phyloP scores from a whole-genome alignment of 2,888 invertebrate genomes.

The Endomychus coccineus region DNA sequence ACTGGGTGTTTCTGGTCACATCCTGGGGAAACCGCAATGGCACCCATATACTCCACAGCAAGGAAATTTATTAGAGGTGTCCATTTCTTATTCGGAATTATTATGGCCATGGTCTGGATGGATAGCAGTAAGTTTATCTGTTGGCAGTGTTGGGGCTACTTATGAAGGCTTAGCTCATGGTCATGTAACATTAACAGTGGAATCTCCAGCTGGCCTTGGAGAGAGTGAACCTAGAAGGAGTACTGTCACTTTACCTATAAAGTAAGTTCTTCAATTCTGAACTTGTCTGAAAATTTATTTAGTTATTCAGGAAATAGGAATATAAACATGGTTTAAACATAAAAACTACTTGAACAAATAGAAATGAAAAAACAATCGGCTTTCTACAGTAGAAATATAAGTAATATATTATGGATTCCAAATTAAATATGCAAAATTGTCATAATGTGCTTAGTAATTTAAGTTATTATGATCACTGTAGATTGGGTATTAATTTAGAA shows the following conservation, averaged over 20 bases:
- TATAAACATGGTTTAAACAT: no score
- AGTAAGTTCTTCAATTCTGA: constrained; percentile 27
- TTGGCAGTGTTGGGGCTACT: constrained; percentile 54
- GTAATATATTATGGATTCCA: no score
- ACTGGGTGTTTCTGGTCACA: constrained; percentile 79
- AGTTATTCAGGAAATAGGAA: no score
- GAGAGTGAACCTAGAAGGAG: constrained; percentile 51
- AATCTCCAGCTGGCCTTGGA: constrained; percentile 64
- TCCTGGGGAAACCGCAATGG: constrained; percentile 70
- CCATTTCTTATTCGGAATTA: constrained; percentile 68
- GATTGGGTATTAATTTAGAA: no score
- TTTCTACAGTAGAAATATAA: no score
- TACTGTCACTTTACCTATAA: constrained; percentile 55
- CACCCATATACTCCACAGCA: constrained; percentile 78
- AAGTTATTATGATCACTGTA: no score
- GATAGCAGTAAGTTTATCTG: constrained; percentile 73
- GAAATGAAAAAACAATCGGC: no score
- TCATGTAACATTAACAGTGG: constrained; percentile 72
- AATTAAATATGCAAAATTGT: no score
- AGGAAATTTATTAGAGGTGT: constrained; percentile 72
- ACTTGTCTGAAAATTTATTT: not conserved
- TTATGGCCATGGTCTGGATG: constrained; percentile 98
- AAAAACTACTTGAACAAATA: no score
- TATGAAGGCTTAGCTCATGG: constrained; percentile 79
- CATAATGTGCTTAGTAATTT: no score